Base-by-base conservation (phyloP, 1,140 invertebrate genomes). In the Drosophila ironensis region DNA sequence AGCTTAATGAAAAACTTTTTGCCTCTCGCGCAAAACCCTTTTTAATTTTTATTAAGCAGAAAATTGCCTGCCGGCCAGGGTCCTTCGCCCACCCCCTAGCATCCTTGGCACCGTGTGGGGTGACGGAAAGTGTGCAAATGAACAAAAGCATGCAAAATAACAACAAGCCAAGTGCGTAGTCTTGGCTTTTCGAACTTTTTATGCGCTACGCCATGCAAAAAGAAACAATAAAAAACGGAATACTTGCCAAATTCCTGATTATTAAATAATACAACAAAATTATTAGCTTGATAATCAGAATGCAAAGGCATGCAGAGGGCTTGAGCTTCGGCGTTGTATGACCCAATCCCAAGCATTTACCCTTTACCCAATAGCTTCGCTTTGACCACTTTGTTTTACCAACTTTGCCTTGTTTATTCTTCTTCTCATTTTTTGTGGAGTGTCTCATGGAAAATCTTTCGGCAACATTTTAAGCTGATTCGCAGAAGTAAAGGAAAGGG, bases 41-140 rank as follows among this genome's bases (percentile, higher is more conserved):
- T 86, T 82, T 82, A 82, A 82, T 84, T 82, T 82, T 82, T 82
- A 84, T 82, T 82, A 82, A 82, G 80, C 78, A 82, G 78, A 82
- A 82, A 84, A 84, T 78, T 82, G 73, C 69, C 78, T 66, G 69
- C 51, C 72, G 56, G 59, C 56, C 67, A 59, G 46, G 24, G 64
- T 45, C 35, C 44, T 20, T 45, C n/a, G 47, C n/a, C 11, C 14
- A 12, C 19, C 17, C 8, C 12, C 24, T n/a, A 16, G 30, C 1
- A 33, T 42, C 60, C 50, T 27, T 48, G 3, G 1, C 5, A 16
- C 33, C 8, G 33, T 16, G 16, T 4, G 12, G 33, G n/a, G 14
- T 22, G 5, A 5, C 1, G 25, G 25, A 45, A 53, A 75, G 74
- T 74, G 51, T 59, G 53, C 60, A 56, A 70, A 54, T 59, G 47